Conservation (phyloP, 1,140 invertebrate genomes). For the Trachelipus rathkii region DNA sequence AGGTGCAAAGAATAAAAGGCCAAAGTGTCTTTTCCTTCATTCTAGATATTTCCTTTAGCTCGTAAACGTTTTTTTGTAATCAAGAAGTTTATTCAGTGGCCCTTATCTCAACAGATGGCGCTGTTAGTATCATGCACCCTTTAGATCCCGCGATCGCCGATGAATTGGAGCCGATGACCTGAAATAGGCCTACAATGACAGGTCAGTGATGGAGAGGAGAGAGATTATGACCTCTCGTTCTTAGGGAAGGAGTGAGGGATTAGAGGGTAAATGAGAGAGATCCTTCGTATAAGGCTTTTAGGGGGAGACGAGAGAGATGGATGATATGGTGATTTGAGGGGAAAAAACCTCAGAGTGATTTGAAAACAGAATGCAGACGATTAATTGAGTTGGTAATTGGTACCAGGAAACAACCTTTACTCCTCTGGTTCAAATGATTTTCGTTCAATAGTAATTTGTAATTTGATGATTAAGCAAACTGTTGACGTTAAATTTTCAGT, state of each 20-base stretch:
- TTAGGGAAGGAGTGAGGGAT: neutral
- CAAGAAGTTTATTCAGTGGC: neutral
- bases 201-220: constrained; percentile 2
- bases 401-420: too few relatives aligned
- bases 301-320: neutral
- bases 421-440: too few relatives aligned
- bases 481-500: too few relatives aligned
- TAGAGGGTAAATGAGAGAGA: neutral
- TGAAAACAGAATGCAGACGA: too few relatives aligned
- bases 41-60: neutral
- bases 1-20: neutral
- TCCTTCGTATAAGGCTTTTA: neutral
- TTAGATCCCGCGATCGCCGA: neutral
- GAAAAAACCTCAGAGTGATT: too few relatives aligned
- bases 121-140: neutral
- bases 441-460: too few relatives aligned
- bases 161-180: neutral
- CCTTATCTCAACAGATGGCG: neutral
- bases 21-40: neutral
- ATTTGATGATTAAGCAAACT: too few relatives aligned
- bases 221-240: neutral
- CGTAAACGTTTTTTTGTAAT: neutral
- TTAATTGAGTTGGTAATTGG: too few relatives aligned
- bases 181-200: constrained; percentile 1
- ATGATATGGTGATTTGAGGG: constrained; percentile 3